Conservation (phyloP, 1,140 invertebrate species). For the Lasioglossum albipes region DNA sequence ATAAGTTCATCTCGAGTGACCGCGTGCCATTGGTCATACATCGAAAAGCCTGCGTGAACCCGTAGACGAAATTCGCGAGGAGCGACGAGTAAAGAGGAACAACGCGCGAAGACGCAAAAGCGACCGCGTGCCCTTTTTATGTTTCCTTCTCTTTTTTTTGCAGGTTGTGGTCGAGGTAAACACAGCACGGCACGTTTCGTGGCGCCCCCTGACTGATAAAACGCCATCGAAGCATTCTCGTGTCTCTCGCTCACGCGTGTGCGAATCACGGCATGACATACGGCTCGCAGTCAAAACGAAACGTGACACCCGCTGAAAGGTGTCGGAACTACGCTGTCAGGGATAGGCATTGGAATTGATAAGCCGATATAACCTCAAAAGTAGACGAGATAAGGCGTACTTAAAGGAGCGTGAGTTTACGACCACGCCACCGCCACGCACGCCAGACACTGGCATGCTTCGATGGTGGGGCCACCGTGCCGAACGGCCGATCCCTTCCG, state of each 20-base stretch:
- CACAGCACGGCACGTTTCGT: slow-evolving; percentile 56
- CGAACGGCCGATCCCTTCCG: slow-evolving; percentile 43
- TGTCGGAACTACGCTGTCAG: slow-evolving; percentile 19
- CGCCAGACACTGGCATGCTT: slow-evolving; percentile 50
- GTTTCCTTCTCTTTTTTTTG: slow-evolving; percentile 47
- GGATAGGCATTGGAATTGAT: background rate
- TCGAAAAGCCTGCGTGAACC: background rate
- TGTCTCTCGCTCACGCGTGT: slow-evolving; percentile 19
- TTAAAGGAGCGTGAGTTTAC: slow-evolving; percentile 20
- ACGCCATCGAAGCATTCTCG: slow-evolving; percentile 45
- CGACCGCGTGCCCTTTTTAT: slow-evolving; percentile 43
- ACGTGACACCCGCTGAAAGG: slow-evolving; percentile 43
- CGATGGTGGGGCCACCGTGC: slow-evolving; percentile 50
- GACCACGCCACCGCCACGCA: slow-evolving; percentile 45
- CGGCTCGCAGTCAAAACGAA: slow-evolving; percentile 31
- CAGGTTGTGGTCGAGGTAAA: slow-evolving; percentile 62
- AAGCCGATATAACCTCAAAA: slow-evolving; percentile 58
- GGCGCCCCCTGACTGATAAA: slow-evolving; percentile 63
- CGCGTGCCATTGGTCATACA: background rate
- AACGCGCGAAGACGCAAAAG: slow-evolving; percentile 26
- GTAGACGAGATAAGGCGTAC: slow-evolving; percentile 16
- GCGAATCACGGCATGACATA: slow-evolving; percentile 46
- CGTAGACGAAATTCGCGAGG: background rate
- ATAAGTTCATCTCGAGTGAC: background rate
- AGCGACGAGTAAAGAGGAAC: background rate